Base-by-base conservation (phyloP, 2,888 invertebrate genomes). In the Acronicta psi region DNA sequence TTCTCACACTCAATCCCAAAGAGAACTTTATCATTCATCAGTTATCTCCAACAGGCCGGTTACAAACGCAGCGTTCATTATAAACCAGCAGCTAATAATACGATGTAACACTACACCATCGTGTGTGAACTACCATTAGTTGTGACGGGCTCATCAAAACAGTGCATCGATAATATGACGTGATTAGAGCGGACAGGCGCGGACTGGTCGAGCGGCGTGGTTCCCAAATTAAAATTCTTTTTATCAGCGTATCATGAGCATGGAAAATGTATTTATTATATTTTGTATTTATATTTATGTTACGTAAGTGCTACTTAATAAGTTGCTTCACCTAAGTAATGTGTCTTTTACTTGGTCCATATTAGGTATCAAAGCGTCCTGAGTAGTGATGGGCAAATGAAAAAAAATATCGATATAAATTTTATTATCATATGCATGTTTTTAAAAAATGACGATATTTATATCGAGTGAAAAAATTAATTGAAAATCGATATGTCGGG, bases 101-200 rank as follows among this genome's bases (percentile, higher is more conserved):
- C 70, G 66, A 69, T 84, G 92, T 88, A 91, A 92, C 66, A 31
- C 44, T 79, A 92, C 80, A 90, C 87, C 82, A 63, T 80, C 78
- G 79, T 82, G 73, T 74, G 80, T 85, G 84, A 79, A 83, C 87
- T 87, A 87, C 85, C 85, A 85, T 87, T 81, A 80, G 76, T 82
- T 82, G 82, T 86, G 87, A 88, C 88, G 80, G 77, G 80, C 76
- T 84, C 85, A 84, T 87, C 88, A 89, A 79, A 90, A 88, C 86
- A 88, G 77, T 77, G 81, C 78, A 73, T 81, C 80, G 74, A 75
- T 83, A 83, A 85, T 81, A 69, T 81, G 87, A 90, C 63, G 76
- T 83, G 86, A 90, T 87, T 64, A 62, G 79, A 81, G 36, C 46
- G 40, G 88, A 88, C 87, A 82, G 79, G 62, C 62, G 72, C 69